Evolutionary conservation across 2,888 invertebrate genomes (phyloP), one percentile per base, ranked within the genome.

Genomic region (Oscheius sp.): DNA sequence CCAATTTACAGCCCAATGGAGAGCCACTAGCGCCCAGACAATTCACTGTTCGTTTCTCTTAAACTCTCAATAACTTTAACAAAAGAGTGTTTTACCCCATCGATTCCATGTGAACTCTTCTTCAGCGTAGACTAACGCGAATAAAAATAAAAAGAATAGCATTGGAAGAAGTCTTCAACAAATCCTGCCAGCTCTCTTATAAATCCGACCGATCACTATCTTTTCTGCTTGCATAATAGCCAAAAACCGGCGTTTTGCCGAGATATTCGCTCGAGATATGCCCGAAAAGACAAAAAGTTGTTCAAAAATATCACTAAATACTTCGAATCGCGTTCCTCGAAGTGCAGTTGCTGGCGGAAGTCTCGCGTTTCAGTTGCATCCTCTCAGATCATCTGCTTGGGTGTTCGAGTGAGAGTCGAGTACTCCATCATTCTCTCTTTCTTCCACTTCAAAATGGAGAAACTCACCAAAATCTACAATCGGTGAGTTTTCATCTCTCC

Each of bases 31-130:
- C 61, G n/a, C 61, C 72, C 8, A 81, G 76, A 69, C 84, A 84
- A 61, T 84, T 83, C 15, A 84, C 69, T 0, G 84, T 83, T 34
- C 84, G 71, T 52, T 80, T 75, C 61, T 84, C 84, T 83, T 58
- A 52, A 73, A 15, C n/a, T n/a, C n/a, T n/a, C n/a, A n/a, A n/a
- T n/a, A n/a, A n/a, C n/a, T n/a, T n/a, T n/a, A 61, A 57, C n/a
- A 65, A n/a, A 37, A 10, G n/a, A 33, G 20, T 65, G 37, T 37
- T 33, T 65, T 33, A 74, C 76, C 76, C 76, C 76, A 76, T 70
- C 76, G 53, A 52, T 76, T 76, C 76, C 73, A 76, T 8, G 71
- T 48, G 58, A 76, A 76, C 15, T 71, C 71, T n/a, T 65, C 55
- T 52, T 66, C 12, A 17, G 33, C 42, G 17, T 31, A 46, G 10